phyloP scores from a whole-genome alignment of 2,888 invertebrate genomes.

The Lithophane socia region DNA sequence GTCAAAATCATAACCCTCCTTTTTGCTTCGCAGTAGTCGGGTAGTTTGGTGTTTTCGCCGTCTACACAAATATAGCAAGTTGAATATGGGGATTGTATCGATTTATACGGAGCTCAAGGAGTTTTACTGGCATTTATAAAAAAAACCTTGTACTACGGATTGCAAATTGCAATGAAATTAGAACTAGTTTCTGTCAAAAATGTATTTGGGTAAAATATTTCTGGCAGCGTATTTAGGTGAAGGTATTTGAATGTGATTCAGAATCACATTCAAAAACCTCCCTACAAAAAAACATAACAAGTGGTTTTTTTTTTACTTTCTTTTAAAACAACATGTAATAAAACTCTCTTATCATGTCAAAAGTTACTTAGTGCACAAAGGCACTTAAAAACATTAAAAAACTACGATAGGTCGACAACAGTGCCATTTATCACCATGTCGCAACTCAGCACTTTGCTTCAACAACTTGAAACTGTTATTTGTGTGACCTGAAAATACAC shows the following conservation, averaged over 20 bases:
- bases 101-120: constrained; percentile 12
- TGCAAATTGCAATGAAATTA: neutral
- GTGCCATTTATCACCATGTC: constrained; percentile 37
- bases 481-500: constrained; percentile 40
- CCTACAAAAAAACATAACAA: neutral
- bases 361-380: constrained; percentile 32
- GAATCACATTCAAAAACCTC: too few relatives aligned
- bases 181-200: neutral
- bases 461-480: constrained; percentile 45
- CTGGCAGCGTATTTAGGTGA: neutral
- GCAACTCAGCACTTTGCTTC: constrained; percentile 39
- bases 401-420: constrained; percentile 21
- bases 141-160: neutral
- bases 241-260: neutral
- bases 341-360: constrained; percentile 31
- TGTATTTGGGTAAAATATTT: neutral
- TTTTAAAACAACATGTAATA: neutral
- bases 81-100: neutral
- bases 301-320: too few relatives aligned
- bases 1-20: too few relatives aligned
- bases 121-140: constrained; percentile 5
- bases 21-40: too few relatives aligned
- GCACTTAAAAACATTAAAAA: constrained; percentile 37
- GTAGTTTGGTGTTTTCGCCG: neutral
- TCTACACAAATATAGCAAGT: neutral